phyloP scores from a whole-genome alignment of 2,888 invertebrate species.

The Hofmannophila pseudospretella region DNA sequence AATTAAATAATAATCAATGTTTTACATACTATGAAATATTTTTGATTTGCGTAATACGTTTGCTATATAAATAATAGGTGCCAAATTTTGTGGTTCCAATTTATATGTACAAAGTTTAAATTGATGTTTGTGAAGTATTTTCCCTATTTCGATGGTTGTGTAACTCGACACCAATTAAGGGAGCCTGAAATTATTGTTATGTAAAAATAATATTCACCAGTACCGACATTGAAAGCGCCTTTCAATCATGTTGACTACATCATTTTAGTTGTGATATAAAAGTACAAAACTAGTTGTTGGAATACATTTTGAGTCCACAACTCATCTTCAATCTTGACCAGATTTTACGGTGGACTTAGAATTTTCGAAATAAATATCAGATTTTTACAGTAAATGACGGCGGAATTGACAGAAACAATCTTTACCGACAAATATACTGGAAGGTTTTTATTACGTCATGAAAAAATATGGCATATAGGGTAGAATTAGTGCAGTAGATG shows the following conservation, averaged over 20 bases:
- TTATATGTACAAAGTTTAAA: slow-evolving; percentile 9
- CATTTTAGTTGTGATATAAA: slow-evolving; percentile 57
- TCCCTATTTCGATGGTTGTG: slow-evolving; percentile 24
- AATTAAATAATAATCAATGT: slow-evolving; percentile 7
- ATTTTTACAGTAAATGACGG: too few species aligned
- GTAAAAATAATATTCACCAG: slow-evolving; percentile 4
- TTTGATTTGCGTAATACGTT: not conserved
- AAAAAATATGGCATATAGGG: too few species aligned
- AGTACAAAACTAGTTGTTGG: slow-evolving; percentile 63
- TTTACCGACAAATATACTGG: too few species aligned
- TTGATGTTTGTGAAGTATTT: slow-evolving; percentile 3
- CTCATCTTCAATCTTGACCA: slow-evolving; percentile 1
- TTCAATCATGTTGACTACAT: slow-evolving; percentile 33
- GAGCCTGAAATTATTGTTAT: slow-evolving; percentile 13
- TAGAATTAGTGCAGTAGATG: too few species aligned
- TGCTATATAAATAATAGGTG: slow-evolving; percentile 13
- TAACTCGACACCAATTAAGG: slow-evolving; percentile 22
- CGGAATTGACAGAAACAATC: too few species aligned
- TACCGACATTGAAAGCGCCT: slow-evolving; percentile 6
- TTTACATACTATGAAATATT: not conserved
- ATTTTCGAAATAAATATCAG: not conserved
- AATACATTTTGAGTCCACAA: slow-evolving; percentile 20
- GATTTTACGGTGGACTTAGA: not conserved
- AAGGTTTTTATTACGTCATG: too few species aligned
- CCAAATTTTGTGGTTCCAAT: slow-evolving; percentile 20